Base-by-base conservation (phyloP, 2,888 invertebrate genomes). In the Odontocolon sp. region DNA sequence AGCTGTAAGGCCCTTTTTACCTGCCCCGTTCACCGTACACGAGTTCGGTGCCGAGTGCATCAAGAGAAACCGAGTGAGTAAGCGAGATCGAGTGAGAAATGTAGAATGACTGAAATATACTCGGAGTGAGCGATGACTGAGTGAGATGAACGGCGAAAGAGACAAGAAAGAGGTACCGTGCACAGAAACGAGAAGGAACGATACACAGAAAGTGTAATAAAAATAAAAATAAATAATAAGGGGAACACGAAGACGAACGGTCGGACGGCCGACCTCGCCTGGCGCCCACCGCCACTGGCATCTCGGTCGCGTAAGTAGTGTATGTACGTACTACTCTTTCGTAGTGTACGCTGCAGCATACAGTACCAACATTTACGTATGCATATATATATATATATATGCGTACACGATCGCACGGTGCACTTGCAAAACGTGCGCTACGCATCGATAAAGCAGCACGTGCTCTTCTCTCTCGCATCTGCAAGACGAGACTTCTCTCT, bases 1-100 rank as follows among this genome's bases (percentile, higher is more conserved):
- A 90, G 90, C 90, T 90, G 90, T 89, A 87, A 84, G 87, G 87
- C 86, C 87, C 88, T 89, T 90, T 90, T 90, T 90, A 89, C 90
- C 89, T 89, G 89, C 86, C 85, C 78, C 84, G 81, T 84, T 81
- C 82, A 80, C 77, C 83, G 83, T 79, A 83, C 81, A 82, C 82
- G 82, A 83, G 79, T 70, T 78, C 80, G 52, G 59, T 21, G 83
- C 83, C 80, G 79, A 82, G 81, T 80, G 81, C 85, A 81, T 78
- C 81, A 57, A 70, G 56, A 77, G 81, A 59, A 73, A 56, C 8
- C 21, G 42, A 40, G 50, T 6, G 42, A 47, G 56, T 57, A 45
- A 54, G 77, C 50, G 59, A 69, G 42, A 5, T 14, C 11, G 52
- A 67, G 33, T 36, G 57, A 57, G 56, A 57, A 47, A 57, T 36